phyloP scores from a whole-genome alignment of 1,140 invertebrate species.

The Chlorops oryzae region DNA sequence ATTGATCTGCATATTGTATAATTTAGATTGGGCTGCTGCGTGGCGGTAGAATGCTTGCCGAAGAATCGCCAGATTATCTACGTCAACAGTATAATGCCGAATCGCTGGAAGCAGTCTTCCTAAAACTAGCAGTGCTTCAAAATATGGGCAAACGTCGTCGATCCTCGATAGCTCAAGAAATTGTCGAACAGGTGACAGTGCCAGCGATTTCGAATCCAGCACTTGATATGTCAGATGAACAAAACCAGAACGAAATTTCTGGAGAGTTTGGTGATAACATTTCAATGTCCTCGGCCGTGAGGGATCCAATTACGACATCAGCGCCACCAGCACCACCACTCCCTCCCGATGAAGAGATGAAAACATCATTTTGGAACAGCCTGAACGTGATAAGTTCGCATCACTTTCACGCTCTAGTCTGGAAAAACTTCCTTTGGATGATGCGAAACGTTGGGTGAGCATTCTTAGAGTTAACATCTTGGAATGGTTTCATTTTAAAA shows the following conservation, averaged over 20 bases:
- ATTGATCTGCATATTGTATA: constrained; percentile 2
- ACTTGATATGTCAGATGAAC: constrained; percentile 56
- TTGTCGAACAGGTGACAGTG: constrained; percentile 60
- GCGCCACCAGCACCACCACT: constrained; percentile 52
- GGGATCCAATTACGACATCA: constrained; percentile 53
- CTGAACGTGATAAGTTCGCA: constrained; percentile 60
- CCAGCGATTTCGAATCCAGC: constrained; percentile 57
- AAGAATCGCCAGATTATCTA: constrained; percentile 76
- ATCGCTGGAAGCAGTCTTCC: constrained; percentile 85
- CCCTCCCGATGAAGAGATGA: constrained; percentile 57
- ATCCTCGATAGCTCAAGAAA: constrained; percentile 68
- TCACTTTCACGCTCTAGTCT: constrained; percentile 77
- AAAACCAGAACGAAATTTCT: constrained; percentile 67
- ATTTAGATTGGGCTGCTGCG: constrained; percentile 88
- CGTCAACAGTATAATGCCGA: constrained; percentile 70
- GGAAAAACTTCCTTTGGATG: constrained; percentile 88
- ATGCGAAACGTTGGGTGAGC: constrained; percentile 83
- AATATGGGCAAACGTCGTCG: constrained; percentile 70
- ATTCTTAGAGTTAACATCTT: not conserved
- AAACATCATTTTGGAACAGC: constrained; percentile 51
- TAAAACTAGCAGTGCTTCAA: constrained; percentile 79
- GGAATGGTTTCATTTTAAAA: not conserved
- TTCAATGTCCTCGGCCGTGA: constrained; percentile 62
- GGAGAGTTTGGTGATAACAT: constrained; percentile 81
- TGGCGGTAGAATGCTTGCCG: constrained; percentile 81